Percentiles rank a stretch among this genome's conserved stretches.
These are phyloP conservation scores for Chitala chitala DNA, from an alignment of 2,113 vertebrate species.

Conservation along the genomic window DNA sequence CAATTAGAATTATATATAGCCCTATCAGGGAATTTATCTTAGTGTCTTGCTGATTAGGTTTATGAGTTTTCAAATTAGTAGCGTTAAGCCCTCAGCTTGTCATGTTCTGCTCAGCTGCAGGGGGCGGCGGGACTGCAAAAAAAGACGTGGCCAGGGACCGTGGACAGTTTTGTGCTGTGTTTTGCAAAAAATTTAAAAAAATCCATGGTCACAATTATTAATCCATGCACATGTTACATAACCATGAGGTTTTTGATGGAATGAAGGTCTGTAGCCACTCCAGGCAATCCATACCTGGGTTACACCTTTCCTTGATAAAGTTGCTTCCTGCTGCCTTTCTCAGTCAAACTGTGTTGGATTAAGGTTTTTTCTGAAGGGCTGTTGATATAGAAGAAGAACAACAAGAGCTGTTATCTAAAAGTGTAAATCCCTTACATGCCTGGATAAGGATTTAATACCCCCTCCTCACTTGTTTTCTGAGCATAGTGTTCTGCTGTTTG, in stretches of 20 bases:
- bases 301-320: background rate
- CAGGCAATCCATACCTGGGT: background rate
- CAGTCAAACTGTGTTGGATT: background rate
- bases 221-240: too few relatives aligned
- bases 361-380: background rate
- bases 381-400: conserved; percentile 7
- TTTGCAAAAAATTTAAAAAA: too few relatives aligned
- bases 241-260: background rate
- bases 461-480: background rate
- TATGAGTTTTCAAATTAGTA: conserved; percentile 10
- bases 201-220: too few relatives aligned
- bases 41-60: conserved; percentile 2
- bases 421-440: conserved; percentile 8
- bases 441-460: conserved; percentile 4
- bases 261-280: background rate
- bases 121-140: background rate
- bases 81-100: conserved; percentile 7
- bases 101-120: background rate
- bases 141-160: background rate
- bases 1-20: background rate
- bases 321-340: background rate
- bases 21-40: conserved; percentile 13
- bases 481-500: background rate
- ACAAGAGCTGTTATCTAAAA: conserved; percentile 12
- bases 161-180: background rate